Conservation (phyloP, 2,797 vertebrate genomes). For the Cryptoblepharus egeriae region DNA sequence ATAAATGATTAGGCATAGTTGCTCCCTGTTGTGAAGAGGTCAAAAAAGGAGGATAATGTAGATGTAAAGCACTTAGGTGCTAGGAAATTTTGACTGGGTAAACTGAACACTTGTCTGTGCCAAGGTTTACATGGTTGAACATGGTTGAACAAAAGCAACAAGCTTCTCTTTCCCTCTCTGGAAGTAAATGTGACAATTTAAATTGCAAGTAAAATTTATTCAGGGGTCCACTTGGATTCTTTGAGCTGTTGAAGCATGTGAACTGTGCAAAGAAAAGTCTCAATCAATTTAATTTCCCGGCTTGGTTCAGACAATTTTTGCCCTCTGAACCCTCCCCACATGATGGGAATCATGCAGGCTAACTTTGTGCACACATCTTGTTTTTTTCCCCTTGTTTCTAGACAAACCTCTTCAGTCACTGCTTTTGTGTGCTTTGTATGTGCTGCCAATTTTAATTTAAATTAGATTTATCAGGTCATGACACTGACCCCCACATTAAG, state of each 20-base stretch:
- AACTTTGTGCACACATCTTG: no score
- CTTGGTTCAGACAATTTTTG: no score
- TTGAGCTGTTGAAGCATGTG: not conserved
- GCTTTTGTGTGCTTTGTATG: no score
- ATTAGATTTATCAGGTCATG: no score
- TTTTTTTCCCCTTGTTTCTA: no score
- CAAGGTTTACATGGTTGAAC: not conserved
- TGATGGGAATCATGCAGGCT: no score
- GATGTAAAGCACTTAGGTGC: not conserved
- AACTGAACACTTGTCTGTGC: not conserved
- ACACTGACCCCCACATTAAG: no score
- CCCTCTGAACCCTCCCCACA: no score
- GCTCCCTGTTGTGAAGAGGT: not conserved
- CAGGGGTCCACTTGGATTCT: not conserved
- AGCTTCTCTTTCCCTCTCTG: not conserved
- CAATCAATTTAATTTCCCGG: not conserved
- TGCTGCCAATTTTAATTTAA: no score
- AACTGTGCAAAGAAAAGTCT: not conserved
- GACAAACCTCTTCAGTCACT: no score
- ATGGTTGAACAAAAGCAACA: not conserved
- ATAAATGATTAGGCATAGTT: not conserved
- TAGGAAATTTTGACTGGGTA: not conserved
- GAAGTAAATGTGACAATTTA: not conserved
- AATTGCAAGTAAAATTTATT: not conserved
- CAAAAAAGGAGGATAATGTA: not conserved